Conservation (phyloP, 2,797 vertebrate genomes). For the Pagetopsis macropterus region DNA sequence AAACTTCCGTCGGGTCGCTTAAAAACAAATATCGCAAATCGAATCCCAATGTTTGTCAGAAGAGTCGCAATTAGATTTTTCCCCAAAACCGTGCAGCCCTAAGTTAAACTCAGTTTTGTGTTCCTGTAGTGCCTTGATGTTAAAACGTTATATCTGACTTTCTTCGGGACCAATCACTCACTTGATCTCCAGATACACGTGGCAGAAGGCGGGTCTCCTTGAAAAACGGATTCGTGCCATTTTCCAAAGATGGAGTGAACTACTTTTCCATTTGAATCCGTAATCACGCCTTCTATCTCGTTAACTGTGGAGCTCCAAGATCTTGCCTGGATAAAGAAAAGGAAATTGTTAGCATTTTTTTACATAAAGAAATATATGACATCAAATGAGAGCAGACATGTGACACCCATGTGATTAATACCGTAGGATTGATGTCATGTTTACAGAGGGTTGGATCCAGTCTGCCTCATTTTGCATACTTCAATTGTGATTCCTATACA, state of each 20-base stretch:
- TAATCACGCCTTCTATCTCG: conserved; percentile 92
- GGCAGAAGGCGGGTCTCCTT: conserved; percentile 88
- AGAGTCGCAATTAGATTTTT: too few relatives aligned
- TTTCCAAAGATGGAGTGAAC: conserved; percentile 93
- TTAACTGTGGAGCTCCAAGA: conserved; percentile 92
- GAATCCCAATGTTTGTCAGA: too few relatives aligned
- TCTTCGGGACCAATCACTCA: conserved; percentile 77
- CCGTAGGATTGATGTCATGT: not conserved
- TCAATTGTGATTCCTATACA: conserved; percentile 33
- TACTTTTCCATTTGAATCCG: conserved; percentile 86
- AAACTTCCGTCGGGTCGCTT: too few relatives aligned
- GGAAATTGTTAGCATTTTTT: not conserved
- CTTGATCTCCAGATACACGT: conserved; percentile 95
- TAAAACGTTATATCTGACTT: not conserved
- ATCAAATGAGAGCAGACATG: not conserved
- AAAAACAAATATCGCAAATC: too few relatives aligned
- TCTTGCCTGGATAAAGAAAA: conserved; percentile 84
- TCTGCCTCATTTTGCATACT: not conserved
- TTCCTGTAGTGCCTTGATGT: not conserved
- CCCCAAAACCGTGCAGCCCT: too few relatives aligned
- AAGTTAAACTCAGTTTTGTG: not conserved
- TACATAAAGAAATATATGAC: not conserved
- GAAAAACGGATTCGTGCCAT: conserved; percentile 95
- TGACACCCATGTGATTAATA: not conserved
- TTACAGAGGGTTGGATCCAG: not conserved